Conservation (phyloP, 1,140 invertebrate species). For the Hypsibius dujardini region DNA sequence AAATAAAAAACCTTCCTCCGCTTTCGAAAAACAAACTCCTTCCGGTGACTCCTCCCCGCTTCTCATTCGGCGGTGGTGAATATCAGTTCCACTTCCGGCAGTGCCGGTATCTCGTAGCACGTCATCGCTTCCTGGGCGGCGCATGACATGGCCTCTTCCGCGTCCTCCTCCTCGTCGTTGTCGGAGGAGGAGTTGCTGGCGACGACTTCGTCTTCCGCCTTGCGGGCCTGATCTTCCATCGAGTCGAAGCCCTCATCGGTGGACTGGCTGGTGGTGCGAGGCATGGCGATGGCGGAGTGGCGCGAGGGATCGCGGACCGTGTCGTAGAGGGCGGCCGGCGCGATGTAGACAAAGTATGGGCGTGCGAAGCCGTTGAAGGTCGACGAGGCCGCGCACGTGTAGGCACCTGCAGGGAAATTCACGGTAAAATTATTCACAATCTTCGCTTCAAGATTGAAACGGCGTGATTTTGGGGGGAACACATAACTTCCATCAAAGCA, state of each 20-base stretch:
- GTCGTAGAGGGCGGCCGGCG: constrained; percentile 34
- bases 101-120: background rate
- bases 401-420: constrained; percentile 38
- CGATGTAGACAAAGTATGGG: constrained; percentile 47
- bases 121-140: background rate
- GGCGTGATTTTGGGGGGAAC: too few species aligned
- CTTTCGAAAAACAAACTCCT: background rate
- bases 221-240: background rate
- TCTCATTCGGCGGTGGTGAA: background rate
- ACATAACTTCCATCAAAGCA: too few species aligned
- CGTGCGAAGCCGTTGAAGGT: constrained; percentile 74
- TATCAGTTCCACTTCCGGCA: constrained; percentile 7
- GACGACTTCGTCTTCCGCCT: background rate
- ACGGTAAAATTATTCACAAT: too few species aligned
- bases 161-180: background rate
- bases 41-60: background rate
- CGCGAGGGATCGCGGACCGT: background rate
- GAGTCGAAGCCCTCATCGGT: background rate
- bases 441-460: too few species aligned
- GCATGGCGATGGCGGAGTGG: background rate
- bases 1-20: background rate
- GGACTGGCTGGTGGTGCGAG: background rate
- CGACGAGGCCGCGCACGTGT: constrained; percentile 69
- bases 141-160: background rate
- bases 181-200: background rate